These are phyloP conservation scores for Silurus glanis DNA, from an alignment of 2,113 vertebrate genomes.

Conservation along the genomic window DNA sequence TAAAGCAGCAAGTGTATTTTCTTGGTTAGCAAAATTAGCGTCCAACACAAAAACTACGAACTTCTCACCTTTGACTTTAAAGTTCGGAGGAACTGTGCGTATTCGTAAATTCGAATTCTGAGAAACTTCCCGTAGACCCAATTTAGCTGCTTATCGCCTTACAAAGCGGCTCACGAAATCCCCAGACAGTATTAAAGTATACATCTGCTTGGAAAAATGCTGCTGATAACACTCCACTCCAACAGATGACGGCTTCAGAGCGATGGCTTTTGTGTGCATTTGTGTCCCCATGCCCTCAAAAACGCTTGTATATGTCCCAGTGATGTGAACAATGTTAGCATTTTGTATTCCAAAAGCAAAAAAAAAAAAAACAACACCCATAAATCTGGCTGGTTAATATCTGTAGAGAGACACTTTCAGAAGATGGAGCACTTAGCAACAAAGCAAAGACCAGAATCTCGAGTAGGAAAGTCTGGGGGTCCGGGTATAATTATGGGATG, in stretches of 20 bases:
- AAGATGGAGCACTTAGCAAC: background rate
- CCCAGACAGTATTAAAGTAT: background rate
- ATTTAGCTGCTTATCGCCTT: background rate
- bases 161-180: background rate
- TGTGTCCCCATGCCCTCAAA: background rate
- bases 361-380: background rate
- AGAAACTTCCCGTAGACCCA: background rate
- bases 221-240: background rate
- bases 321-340: constrained; percentile 2
- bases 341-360: constrained; percentile 42
- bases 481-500: background rate
- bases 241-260: background rate
- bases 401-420: constrained; percentile 25
- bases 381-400: constrained; percentile 43
- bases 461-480: background rate
- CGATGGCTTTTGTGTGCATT: background rate
- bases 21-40: background rate
- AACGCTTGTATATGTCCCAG: background rate
- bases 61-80: background rate
- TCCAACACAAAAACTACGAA: background rate
- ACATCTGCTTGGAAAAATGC: background rate
- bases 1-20: too few species aligned
- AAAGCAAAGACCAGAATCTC: constrained; percentile 4
- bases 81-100: background rate
- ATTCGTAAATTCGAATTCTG: background rate